A percentile compares a stretch with the other conserved stretches of the same genome.
These are phyloP conservation scores for Otis tarda DNA, from an alignment of 2,113 vertebrate genomes.

Conservation along the genomic window DNA sequence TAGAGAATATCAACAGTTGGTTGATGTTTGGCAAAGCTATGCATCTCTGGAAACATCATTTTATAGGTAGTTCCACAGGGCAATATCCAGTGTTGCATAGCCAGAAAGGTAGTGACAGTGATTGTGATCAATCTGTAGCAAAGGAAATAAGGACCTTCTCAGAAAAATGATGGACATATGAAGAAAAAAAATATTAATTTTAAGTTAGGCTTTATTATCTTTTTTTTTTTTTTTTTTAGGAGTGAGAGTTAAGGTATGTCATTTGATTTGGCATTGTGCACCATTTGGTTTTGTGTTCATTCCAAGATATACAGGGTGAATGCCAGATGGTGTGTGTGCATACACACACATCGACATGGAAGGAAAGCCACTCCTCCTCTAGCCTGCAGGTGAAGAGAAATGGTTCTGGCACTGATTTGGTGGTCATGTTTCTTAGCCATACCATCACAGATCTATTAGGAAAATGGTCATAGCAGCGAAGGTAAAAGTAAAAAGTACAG, in stretches of 20 bases:
- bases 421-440: not conserved
- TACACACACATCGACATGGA: not conserved
- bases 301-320: not conserved
- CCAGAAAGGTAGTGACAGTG: not conserved
- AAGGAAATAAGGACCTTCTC: not conserved
- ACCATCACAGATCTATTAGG: not conserved
- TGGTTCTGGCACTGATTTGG: not conserved
- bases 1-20: not conserved
- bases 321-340: not conserved
- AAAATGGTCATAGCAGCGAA: not conserved
- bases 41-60: not conserved
- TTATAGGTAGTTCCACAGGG: not conserved
- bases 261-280: not conserved
- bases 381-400: not conserved
- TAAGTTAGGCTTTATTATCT: not conserved
- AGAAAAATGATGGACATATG: not conserved
- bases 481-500: not conserved
- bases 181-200: not conserved
- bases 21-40: not conserved
- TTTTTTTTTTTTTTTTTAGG: not conserved
- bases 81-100: not conserved
- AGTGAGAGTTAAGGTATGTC: not conserved
- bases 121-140: not conserved
- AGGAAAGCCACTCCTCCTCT: not conserved
- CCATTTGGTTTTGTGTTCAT: not conserved